Conservation (phyloP, 1,140 invertebrate genomes). For the Scaptomyza graminum region DNA sequence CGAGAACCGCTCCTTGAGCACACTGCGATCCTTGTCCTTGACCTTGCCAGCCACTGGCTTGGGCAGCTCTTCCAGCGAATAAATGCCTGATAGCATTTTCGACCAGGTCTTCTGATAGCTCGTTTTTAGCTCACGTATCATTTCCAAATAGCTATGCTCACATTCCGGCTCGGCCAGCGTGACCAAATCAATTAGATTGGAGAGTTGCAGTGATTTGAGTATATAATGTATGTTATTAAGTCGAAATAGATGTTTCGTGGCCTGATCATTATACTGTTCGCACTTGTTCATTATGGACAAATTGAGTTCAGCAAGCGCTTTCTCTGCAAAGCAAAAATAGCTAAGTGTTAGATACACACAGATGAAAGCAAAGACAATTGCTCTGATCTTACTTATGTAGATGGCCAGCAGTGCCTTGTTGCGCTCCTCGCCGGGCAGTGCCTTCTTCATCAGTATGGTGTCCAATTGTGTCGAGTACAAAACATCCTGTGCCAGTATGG, state of each 20-base stretch:
- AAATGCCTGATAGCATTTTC: slow-evolving; percentile 90
- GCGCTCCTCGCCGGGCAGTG: slow-evolving; percentile 84
- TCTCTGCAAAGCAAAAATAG: slow-evolving; percentile 86
- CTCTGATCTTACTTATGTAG: slow-evolving; percentile 88
- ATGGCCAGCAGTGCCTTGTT: slow-evolving; percentile 89
- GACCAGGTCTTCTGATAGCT: slow-evolving; percentile 87
- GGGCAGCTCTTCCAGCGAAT: slow-evolving; percentile 87
- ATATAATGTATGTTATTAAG: slow-evolving; percentile 95
- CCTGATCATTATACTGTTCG: slow-evolving; percentile 92
- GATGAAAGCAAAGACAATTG: neutral
- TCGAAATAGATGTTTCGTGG: slow-evolving; percentile 93
- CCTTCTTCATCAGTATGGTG: slow-evolving; percentile 84
- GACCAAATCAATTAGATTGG: slow-evolving; percentile 92
- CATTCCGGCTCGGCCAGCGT: slow-evolving; percentile 92
- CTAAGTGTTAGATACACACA: no score
- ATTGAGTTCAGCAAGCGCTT: slow-evolving; percentile 93
- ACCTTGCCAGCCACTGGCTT: slow-evolving; percentile 88
- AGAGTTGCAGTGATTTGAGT: slow-evolving; percentile 93
- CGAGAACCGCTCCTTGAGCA: slow-evolving; percentile 97
- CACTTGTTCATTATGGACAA: slow-evolving; percentile 93
- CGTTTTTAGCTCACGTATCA: slow-evolving; percentile 84
- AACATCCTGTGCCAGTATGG: slow-evolving; percentile 87
- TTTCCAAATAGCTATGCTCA: slow-evolving; percentile 92
- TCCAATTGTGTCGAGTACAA: slow-evolving; percentile 85
- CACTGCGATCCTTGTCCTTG: slow-evolving; percentile 93